Evolutionary conservation across 2,113 vertebrate species (phyloP).

Genomic region (Hippocampus guttulatus): DNA sequence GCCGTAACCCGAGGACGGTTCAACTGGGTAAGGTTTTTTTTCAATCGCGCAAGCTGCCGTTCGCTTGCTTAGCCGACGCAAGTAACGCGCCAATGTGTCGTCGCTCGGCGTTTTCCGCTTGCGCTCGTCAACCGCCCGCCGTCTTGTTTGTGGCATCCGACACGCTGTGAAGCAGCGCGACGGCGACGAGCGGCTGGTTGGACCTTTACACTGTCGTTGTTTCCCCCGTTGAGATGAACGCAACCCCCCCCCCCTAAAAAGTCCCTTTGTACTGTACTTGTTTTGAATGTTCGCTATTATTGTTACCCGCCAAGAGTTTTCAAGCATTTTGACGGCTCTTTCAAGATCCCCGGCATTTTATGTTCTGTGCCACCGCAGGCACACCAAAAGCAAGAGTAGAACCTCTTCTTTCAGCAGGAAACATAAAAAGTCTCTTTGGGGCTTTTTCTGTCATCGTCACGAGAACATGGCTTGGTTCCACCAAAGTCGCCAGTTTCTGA

Average conservation of each 20-base stretch:
- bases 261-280: too few relatives aligned
- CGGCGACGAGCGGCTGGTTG: too few relatives aligned
- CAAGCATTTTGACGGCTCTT: not conserved
- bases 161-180: not conserved
- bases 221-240: too few relatives aligned
- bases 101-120: not conserved
- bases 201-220: too few relatives aligned
- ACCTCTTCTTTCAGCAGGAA: not conserved
- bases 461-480: not conserved
- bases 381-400: not conserved
- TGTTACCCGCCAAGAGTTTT: not conserved
- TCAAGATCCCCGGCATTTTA: not conserved
- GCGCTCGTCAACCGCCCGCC: not conserved
- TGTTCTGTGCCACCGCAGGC: too few relatives aligned
- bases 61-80: not conserved
- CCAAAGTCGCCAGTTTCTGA: not conserved
- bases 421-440: too few relatives aligned
- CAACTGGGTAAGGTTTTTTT: not conserved
- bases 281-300: too few relatives aligned
- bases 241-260: too few relatives aligned
- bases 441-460: not conserved
- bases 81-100: not conserved
- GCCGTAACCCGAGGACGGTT: too few relatives aligned
- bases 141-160: too few relatives aligned
- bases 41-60: not conserved